phyloP scores from a whole-genome alignment of 2,888 invertebrate species.

The Spatulosminthurus flaviceps region DNA sequence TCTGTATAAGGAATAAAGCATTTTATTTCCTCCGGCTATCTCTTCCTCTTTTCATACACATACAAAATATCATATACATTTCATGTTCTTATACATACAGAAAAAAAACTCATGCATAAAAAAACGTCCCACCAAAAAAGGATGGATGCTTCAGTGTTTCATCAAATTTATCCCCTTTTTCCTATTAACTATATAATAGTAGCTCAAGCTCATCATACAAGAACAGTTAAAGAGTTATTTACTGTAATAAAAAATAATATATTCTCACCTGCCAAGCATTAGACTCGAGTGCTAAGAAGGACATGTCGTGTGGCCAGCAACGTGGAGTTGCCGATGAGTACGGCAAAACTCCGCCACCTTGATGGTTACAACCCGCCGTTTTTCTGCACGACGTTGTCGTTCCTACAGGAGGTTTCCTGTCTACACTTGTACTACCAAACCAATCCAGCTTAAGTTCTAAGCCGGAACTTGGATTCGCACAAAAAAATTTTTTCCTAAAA shows the following conservation, averaged over 20 bases:
- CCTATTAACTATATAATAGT: too few species aligned
- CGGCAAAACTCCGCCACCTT: constrained; percentile 58
- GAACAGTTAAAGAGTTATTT: background rate
- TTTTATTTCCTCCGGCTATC: background rate
- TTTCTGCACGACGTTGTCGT: constrained; percentile 52
- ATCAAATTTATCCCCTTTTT: background rate
- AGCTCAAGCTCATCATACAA: background rate
- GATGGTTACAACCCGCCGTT: constrained; percentile 62
- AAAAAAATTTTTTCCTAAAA: too few species aligned
- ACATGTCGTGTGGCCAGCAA: constrained; percentile 64
- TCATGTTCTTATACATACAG: too few species aligned
- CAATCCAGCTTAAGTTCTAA: constrained; percentile 54
- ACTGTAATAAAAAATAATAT: background rate
- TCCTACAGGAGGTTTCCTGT: constrained; percentile 53
- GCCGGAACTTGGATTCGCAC: constrained; percentile 7
- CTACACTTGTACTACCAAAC: constrained; percentile 53
- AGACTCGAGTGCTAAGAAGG: constrained; percentile 61
- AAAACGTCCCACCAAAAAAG: too few species aligned
- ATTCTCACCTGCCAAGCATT: constrained; percentile 63
- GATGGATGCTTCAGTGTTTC: background rate
- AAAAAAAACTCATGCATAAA: too few species aligned
- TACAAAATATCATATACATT: too few species aligned
- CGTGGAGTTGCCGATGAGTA: constrained; percentile 59
- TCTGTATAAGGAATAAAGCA: constrained; percentile 6
- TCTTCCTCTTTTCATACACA: background rate